These are phyloP conservation scores for Torymus texanus DNA, from an alignment of 2,888 invertebrate species.

Conservation along the genomic window DNA sequence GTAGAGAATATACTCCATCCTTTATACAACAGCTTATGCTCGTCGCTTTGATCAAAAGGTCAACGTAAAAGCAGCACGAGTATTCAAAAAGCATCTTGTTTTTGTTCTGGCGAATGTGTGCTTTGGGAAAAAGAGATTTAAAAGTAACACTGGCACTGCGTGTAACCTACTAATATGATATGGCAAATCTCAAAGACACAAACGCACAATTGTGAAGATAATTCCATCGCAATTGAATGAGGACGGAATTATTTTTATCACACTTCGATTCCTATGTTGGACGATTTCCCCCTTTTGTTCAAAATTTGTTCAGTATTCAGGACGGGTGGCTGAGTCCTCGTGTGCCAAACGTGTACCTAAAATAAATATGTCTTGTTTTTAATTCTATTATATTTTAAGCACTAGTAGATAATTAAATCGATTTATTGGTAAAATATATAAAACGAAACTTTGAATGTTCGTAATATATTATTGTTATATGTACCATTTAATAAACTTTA, in stretches of 20 bases:
- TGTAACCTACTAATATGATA: conserved; percentile 51
- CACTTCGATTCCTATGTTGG: conserved; percentile 80
- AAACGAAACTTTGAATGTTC: no score
- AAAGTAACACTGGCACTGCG: conserved; percentile 57
- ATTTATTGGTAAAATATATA: no score
- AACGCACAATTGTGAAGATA: conserved; percentile 38
- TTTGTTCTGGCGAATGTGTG: conserved; percentile 48
- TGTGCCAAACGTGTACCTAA: conserved; percentile 98
- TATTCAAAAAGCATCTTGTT: conserved; percentile 44
- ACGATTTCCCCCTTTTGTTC: conserved; percentile 77
- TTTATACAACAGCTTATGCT: conserved; percentile 27
- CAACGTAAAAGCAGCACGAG: conserved; percentile 41
- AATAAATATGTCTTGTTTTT: conserved; percentile 47
- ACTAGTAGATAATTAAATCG: no score
- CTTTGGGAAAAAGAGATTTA: conserved; percentile 53
- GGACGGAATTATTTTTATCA: conserved; percentile 66
- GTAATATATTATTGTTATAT: no score
- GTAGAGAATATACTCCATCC: conserved; percentile 12
- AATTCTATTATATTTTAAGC: no score
- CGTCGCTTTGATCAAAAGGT: conserved; percentile 11
- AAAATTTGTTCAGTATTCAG: conserved; percentile 83
- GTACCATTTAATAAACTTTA: neutral
- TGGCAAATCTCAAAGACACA: conserved; percentile 55
- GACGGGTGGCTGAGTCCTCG: conserved; percentile 92
- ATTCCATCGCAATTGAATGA: conserved; percentile 40